Conservation (phyloP, 2,888 invertebrate species). For the Alsophila aescularia region DNA sequence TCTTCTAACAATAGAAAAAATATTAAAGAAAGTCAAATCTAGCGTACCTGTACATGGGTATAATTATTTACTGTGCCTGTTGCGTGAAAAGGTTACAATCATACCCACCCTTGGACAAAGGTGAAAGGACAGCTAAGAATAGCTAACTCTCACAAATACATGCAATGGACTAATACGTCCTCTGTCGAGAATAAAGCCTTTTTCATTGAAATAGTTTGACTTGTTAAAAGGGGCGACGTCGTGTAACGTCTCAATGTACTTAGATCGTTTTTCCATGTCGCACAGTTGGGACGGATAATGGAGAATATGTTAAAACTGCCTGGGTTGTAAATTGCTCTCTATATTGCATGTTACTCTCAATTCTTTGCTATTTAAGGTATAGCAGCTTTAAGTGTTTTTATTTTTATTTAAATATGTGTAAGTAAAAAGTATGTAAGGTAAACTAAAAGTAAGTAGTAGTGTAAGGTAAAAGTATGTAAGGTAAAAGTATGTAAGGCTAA, state of each 20-base stretch:
- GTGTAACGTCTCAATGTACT: neutral
- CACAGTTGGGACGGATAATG: neutral
- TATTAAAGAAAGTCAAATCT: constrained; percentile 1
- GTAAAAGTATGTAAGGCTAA: too few species aligned
- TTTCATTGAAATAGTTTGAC: constrained; percentile 5
- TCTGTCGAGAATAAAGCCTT: neutral
- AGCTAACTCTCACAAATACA: neutral
- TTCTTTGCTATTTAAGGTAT: too few species aligned
- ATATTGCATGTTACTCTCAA: too few species aligned
- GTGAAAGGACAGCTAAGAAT: constrained; percentile 1
- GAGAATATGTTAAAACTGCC: too few species aligned
- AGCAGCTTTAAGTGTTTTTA: too few species aligned
- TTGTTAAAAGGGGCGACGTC: neutral
- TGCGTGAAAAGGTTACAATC: neutral
- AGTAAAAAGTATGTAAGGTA: too few species aligned
- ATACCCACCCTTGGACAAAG: neutral
- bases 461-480: too few species aligned
- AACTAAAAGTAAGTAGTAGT: too few species aligned
- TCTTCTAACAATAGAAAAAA: too few species aligned
- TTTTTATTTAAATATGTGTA: too few species aligned
- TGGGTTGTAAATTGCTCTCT: too few species aligned
- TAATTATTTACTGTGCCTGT: too few species aligned
- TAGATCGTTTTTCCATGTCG: neutral
- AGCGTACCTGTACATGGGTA: neutral
- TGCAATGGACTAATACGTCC: constrained; percentile 6